Base-by-base conservation (phyloP, 2,113 vertebrate species). In the Meleagris gallopavo region DNA sequence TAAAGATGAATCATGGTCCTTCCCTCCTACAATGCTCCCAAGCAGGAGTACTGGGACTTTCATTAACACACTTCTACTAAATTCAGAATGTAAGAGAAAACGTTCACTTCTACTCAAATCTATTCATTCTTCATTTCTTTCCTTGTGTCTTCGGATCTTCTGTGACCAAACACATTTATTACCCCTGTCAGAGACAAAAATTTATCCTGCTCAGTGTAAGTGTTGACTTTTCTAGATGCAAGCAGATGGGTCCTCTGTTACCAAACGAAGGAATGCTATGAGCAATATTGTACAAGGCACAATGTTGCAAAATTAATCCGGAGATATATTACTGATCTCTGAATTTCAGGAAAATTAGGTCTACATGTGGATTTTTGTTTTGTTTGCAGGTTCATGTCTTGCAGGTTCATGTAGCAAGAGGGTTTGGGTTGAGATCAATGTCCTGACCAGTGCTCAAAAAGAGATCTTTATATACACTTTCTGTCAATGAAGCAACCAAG, bases 281-380 rank as follows among this genome's bases (percentile, higher is more conserved):
- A 88, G 9, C n/a, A 83, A 86, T 15, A 32, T 18, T n/a, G 24
- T 27, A 22, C 40, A 73, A 13, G n/a, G 30, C 17, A 43, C 1
- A 2, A 3, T 19, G 72, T 76, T 57, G 8, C 11, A 46, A 45
- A 22, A 11, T n/a, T 72, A 41, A 57, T 40, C 48, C 79, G 48
- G 19, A 86, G 14, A 41, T 16, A 20, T 0, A 1, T 40, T 91
- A 11, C 43, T 0, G 0, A 57, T 6, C 22, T 64, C 52, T 0
- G 22, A 48, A 4, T 61, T 62, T 45, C 16, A 24, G 7, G 9
- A 45, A 62, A 48, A 48, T 27, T 25, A 11, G 7, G 34, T 48
- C 45, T 12, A 18, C 15, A 9, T 27, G 43, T 34, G 13, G 9
- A 40, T 32, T 50, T 58, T 48, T 18, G 18, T 8, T 19, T 16